These are phyloP conservation scores for Micromys minutus DNA, from an alignment of 2,113 vertebrate genomes.

Conservation along the genomic window DNA sequence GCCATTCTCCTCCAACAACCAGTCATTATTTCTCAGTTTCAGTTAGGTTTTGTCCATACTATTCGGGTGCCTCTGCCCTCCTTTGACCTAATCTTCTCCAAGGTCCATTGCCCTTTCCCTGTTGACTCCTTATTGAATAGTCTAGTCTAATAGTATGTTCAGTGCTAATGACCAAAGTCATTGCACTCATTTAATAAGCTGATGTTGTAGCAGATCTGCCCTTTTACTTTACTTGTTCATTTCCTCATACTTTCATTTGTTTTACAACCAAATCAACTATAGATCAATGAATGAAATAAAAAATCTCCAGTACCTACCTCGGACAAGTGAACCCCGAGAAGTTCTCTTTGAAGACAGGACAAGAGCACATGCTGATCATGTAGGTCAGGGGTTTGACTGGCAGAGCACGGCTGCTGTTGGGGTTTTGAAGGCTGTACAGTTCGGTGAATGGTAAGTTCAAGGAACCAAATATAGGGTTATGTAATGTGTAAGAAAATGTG, in stretches of 20 bases:
- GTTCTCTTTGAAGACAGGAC: constrained; percentile 98
- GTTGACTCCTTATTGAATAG: background rate
- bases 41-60: constrained; percentile 24
- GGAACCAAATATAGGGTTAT: background rate
- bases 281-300: constrained; percentile 99
- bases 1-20: background rate
- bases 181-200: background rate
- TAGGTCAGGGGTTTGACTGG: constrained; percentile 99
- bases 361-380: constrained; percentile 96
- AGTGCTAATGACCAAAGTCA: constrained; percentile 34
- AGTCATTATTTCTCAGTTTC: background rate
- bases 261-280: constrained; percentile 63
- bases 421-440: constrained; percentile 97
- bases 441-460: constrained; percentile 93
- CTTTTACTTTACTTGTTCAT: constrained; percentile 26
- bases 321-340: constrained; percentile 96
- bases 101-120: background rate
- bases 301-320: constrained; percentile 97
- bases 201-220: constrained; percentile 9
- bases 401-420: constrained; percentile 98
- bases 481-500: constrained; percentile 46
- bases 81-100: background rate
- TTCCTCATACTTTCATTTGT: constrained; percentile 6
- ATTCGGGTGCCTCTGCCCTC: background rate
- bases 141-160: background rate